Base-by-base conservation (phyloP, 1,140 invertebrate genomes). In the Varroa destructor region DNA sequence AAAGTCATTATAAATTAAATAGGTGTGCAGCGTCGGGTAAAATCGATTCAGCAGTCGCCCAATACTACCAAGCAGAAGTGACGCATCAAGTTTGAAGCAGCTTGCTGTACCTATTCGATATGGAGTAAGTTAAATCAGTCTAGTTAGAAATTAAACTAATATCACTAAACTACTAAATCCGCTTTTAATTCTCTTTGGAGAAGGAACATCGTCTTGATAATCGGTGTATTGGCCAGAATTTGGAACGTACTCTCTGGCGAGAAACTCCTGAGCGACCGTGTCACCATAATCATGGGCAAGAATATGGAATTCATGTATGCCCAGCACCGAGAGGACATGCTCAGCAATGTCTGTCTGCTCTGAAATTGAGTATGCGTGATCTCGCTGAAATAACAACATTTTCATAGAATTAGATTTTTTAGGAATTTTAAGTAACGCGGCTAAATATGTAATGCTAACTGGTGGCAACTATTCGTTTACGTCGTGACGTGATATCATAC, bases 221-320 rank as follows among this genome's bases (percentile, higher is more conserved):
- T 25, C 25, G 25, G 25, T 25, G 25, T 25, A 25, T 25, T 25
- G 25, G 25, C 25, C 25, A 25, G 25, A 25, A 25, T 25, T 25
- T 51, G 4, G 37, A 57, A 72, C 56, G 37, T 70, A 46, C 51
- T 76, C 76, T 74, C 79, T 77, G 46, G 76, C 74, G 6, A 80
- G 56, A 42, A 81, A 57, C 71, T 81, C 80, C 71, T 78, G 76
- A 40, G 79, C 78, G 54, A 81, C 78, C 36, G 79, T 79, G 74
- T 81, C 80, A 14, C 79, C 79, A 72, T 79, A 78, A 75, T 81
- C 80, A 76, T 81, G 80, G 57, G 78, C 74, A 70, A 81, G 67
- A 0, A 81, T 43, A 73, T 80, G 80, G 2, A 67, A 67, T 46
- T 67, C 61, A 3, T 40, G 12, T 42, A 78, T 73, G 8, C 75